phyloP scores from a whole-genome alignment of 2,888 invertebrate species.

The Cephus runcator region DNA sequence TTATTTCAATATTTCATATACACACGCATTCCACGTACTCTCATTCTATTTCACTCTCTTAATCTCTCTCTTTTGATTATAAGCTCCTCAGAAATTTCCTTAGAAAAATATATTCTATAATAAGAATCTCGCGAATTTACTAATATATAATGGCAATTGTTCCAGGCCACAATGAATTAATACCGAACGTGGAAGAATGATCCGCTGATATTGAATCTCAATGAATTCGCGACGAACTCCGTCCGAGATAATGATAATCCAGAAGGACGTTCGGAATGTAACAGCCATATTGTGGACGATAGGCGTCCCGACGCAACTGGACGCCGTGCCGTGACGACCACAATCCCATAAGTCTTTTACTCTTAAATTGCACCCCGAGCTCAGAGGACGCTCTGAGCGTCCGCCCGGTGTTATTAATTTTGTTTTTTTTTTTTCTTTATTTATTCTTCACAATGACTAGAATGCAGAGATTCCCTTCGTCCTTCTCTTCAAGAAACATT shows the following conservation, averaged over 20 bases:
- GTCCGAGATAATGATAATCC: background rate
- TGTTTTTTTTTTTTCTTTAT: background rate
- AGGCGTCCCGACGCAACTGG: background rate
- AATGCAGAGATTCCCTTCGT: constrained; percentile 26
- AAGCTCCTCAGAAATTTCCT: background rate
- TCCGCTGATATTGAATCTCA: background rate
- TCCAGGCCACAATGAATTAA: background rate
- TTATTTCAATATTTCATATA: background rate
- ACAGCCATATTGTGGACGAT: background rate
- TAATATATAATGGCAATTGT: background rate
- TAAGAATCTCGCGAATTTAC: background rate
- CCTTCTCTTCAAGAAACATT: constrained; percentile 8
- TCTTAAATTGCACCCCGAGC: constrained; percentile 32
- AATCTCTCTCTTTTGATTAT: background rate
- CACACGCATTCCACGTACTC: background rate
- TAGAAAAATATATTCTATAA: background rate
- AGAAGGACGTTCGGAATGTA: background rate
- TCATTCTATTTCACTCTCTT: background rate
- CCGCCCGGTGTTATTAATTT: constrained; percentile 22
- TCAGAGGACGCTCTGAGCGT: constrained; percentile 29
- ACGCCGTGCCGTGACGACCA: background rate
- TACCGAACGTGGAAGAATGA: background rate
- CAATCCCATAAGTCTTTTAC: background rate
- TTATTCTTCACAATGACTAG: constrained; percentile 23
- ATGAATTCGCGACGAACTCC: background rate